Percentiles rank a stretch among this genome's conserved stretches.
phyloP scores from a whole-genome alignment of 2,797 vertebrate genomes.

The Sebastiscus albofasciatus region DNA sequence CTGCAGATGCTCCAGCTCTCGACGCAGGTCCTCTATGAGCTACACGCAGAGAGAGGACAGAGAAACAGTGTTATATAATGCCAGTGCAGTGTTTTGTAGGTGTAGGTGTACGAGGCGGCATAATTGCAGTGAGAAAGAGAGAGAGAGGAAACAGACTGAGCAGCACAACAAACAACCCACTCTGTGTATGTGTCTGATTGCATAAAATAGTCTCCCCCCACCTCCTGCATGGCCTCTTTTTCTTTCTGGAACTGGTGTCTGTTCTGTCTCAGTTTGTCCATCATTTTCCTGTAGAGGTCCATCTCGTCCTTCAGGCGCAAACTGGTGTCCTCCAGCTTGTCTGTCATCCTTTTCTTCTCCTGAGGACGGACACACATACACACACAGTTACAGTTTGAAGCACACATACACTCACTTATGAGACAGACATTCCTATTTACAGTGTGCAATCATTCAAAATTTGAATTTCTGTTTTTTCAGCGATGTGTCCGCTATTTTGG shows the following conservation, averaged over 20 bases:
- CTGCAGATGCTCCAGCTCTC: constrained; percentile 94
- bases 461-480: no score
- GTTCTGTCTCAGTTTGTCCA: constrained; percentile 96
- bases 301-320: constrained; percentile 96
- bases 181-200: background rate
- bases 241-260: constrained; percentile 94
- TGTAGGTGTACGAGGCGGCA: constrained; percentile 16
- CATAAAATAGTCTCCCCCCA: constrained; percentile 57
- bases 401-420: background rate
- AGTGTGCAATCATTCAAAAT: background rate
- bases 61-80: constrained; percentile 25
- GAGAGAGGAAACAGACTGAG: background rate
- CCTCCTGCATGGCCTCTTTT: constrained; percentile 95
- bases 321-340: constrained; percentile 95
- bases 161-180: constrained; percentile 6
- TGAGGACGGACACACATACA: constrained; percentile 54
- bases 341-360: constrained; percentile 97
- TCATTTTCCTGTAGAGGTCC: constrained; percentile 97
- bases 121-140: background rate
- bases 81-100: constrained; percentile 19
- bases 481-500: no score
- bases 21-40: constrained; percentile 95
- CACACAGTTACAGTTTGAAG: background rate
- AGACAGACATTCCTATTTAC: background rate
- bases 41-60: constrained; percentile 57